phyloP scores from a whole-genome alignment of 2,888 invertebrate genomes.

The Drosophila ustulata region DNA sequence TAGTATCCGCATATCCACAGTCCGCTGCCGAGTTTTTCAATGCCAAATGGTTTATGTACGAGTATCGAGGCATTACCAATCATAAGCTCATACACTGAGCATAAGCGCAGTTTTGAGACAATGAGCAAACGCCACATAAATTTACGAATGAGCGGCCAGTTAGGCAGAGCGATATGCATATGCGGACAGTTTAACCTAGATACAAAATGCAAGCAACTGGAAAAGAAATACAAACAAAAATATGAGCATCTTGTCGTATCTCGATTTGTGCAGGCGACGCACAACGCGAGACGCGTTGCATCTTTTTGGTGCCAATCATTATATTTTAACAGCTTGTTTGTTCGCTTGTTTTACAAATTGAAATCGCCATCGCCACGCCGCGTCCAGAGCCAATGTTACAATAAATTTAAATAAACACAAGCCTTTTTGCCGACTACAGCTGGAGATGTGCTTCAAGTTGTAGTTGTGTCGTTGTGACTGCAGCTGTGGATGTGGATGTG shows the following conservation, averaged over 20 bases:
- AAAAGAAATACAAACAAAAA: neutral
- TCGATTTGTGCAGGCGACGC: conserved; percentile 5
- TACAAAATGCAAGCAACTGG: conserved; percentile 23
- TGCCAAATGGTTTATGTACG: conserved; percentile 76
- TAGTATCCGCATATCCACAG: conserved; percentile 52
- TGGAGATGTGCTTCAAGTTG: conserved; percentile 6
- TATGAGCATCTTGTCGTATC: conserved; percentile 9
- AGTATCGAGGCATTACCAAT: conserved; percentile 65
- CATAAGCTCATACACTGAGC: conserved; percentile 40
- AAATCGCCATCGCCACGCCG: conserved; percentile 65
- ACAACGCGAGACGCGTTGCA: conserved; percentile 32
- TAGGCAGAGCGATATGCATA: conserved; percentile 65
- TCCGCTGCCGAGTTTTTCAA: conserved; percentile 58
- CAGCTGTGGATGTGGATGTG: conserved; percentile 33
- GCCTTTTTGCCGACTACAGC: conserved; percentile 61
- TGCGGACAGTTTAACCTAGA: conserved; percentile 72
- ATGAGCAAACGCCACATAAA: conserved; percentile 78
- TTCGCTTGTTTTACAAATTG: conserved; percentile 80
- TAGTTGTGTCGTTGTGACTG: conserved; percentile 5
- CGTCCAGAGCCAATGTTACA: conserved; percentile 68
- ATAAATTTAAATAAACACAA: conserved; percentile 81
- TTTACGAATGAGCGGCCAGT: conserved; percentile 47
- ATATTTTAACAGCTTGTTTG: conserved; percentile 81
- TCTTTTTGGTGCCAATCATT: conserved; percentile 75
- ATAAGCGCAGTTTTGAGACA: conserved; percentile 64